Percentiles rank a stretch among this genome's conserved stretches.
Evolutionary conservation across 2,797 vertebrate genomes (phyloP).

Genomic region (Carcharodon carcharias): DNA sequence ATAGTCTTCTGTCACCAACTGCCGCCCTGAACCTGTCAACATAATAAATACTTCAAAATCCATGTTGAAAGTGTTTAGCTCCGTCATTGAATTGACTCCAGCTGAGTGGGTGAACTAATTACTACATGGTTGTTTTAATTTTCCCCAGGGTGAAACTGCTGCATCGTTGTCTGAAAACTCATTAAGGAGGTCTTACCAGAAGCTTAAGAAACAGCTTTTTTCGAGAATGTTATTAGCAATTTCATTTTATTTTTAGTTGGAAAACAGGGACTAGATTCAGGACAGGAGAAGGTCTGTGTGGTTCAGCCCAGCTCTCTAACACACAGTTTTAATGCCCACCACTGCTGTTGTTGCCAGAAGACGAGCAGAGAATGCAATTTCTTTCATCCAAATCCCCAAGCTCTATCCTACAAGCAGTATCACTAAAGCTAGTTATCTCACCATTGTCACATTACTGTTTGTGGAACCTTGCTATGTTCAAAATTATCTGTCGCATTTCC

Average conservation of each 20-base stretch:
- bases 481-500: not conserved
- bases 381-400: not conserved
- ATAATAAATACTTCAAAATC: slow-evolving; percentile 9
- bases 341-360: not conserved
- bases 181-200: not conserved
- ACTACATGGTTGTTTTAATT: slow-evolving; percentile 24
- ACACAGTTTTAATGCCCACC: not conserved
- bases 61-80: not conserved
- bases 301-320: not conserved
- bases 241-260: not conserved
- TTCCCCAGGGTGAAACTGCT: slow-evolving; percentile 15
- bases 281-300: not conserved
- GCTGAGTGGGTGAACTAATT: slow-evolving; percentile 18
- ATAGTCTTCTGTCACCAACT: not conserved
- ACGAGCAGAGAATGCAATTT: not conserved
- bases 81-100: not conserved
- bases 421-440: slow-evolving; percentile 1
- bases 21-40: not conserved
- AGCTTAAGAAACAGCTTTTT: not conserved
- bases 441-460: not conserved
- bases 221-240: not conserved
- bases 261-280: not conserved
- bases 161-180: slow-evolving; percentile 11
- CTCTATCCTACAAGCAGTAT: not conserved
- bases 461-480: not conserved